Base-by-base conservation (phyloP, 2,113 vertebrate genomes). In the Oncorhynchus gorbuscha region DNA sequence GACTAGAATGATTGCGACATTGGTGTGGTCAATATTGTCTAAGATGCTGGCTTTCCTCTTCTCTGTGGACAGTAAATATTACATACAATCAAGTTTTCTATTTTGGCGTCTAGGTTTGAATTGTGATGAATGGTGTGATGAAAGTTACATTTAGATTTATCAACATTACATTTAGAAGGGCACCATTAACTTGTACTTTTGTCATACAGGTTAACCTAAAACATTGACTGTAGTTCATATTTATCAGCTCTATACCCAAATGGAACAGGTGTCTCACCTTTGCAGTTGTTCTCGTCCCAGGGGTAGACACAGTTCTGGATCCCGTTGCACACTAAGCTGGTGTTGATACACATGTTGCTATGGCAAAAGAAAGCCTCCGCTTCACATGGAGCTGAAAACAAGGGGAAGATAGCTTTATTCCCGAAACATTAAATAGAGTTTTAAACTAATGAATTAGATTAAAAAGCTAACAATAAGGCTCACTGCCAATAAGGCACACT, bases 281-380 rank as follows among this genome's bases (percentile, higher is more conserved):
- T 96, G 87, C 98, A 99, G 74, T 98, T 97, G 75, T 98, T 99
- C 87, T 99, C 98, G 75, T 99, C 98, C 97, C 98, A 99, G 0
- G 98, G 98, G 82, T 97, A 99, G 49, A 98, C 98, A 78, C 98
- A 99, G 92, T 99, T 99, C 81, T 99, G 98, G 79, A 99, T 91
- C 13, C 98, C 97, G 26, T 99, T 99, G 89, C 98, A 99, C 81
- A 99, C 97, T 71, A 99, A 88, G 28, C 97, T 98, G 87, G 94
- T 94, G 86, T 99, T 99, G 92, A 99, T 99, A 91, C 98, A 99
- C 98, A 99, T 99, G 94, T 98, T 99, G 91, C 97, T 99, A 72
- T 99, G 98, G 89, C 98, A 99, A 85, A 99, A 99, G 91, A 97
- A 99, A 48, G 95, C 93, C 71, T 92, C 94, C 76, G 90, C 90